Base-by-base conservation (phyloP, 2,113 vertebrate species). In the Climacteris rufus region DNA sequence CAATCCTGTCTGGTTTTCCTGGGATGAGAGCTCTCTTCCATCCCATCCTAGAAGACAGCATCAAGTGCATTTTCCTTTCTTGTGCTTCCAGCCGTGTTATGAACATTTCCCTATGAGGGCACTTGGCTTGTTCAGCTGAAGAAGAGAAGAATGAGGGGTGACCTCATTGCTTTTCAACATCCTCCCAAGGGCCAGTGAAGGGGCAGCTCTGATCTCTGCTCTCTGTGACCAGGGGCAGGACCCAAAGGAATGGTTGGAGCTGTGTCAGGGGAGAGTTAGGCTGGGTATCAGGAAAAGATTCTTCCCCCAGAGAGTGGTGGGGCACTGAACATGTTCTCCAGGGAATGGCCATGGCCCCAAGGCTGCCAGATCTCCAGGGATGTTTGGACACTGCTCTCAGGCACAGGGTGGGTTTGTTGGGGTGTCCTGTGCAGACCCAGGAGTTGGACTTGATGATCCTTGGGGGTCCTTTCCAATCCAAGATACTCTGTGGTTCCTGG, bases 231-330 rank as follows among this genome's bases (percentile, higher is more conserved):
- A 37, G 42, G 14, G 42, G 35, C 31, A 35, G 53, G 2, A 17
- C 15, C 25, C 0, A 5, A 44, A 33, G 61, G 54, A 75, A 37
- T 0, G 4, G 42, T 25, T 59, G 53, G 20, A 59, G 42, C 42
- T 76, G 56, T 2, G 56, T 31, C 42, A 60, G 15, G 7, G 42
- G 8, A 60, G 11, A 11, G 2, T 47, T 10, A 24, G 42, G 20
- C 10, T 75, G 54, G 15, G 18, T 23, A 37, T 22, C 13, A 35
- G n/a, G 54, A 16, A 45, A 75, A 75, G 15, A 18, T 22, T 74
- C 24, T 74, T n/a, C 16, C 31, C 28, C 31, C 31, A 56, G 70
- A n/a, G 31, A 12, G 10, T 59, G 33, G 0, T 30, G 0, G 0
- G 42, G 54, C 42, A 23, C 42, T 30, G 54, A 6, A 5, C 56